phyloP scores from a whole-genome alignment of 1,140 invertebrate species.

The Daktulosphaira vitifoliae region DNA sequence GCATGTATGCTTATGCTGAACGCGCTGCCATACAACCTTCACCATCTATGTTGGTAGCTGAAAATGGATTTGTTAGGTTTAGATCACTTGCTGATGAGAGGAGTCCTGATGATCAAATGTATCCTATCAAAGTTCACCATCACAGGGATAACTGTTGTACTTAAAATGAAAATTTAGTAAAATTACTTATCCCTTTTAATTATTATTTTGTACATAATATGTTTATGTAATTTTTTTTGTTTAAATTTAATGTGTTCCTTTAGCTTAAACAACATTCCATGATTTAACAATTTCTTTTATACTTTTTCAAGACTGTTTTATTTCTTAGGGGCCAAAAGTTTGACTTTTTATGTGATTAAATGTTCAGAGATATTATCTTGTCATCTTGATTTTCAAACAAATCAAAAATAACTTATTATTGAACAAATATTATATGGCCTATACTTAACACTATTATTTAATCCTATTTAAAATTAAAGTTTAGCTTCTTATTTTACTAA shows the following conservation, averaged over 20 bases:
- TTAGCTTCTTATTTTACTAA: conserved; percentile 33
- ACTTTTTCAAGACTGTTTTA: conserved; percentile 27
- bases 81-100: conserved; percentile 51
- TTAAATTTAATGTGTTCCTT: conserved; percentile 34
- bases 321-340: conserved; percentile 29
- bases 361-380: neutral
- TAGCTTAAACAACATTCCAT: conserved; percentile 34
- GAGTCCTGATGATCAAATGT: conserved; percentile 24
- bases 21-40: conserved; percentile 39
- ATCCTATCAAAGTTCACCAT: conserved; percentile 31
- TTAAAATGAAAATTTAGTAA: conserved; percentile 18
- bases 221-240: conserved; percentile 33
- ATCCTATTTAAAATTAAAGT: conserved; percentile 20
- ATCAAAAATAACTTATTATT: neutral
- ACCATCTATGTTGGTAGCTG: conserved; percentile 67
- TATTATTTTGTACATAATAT: conserved; percentile 32
- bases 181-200: conserved; percentile 20
- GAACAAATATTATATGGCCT: conserved; percentile 24
- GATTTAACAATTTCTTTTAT: conserved; percentile 30
- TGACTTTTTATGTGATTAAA: neutral
- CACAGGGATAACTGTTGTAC: conserved; percentile 32
- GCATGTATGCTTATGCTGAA: conserved; percentile 36
- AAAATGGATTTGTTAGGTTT: conserved; percentile 75
- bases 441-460: conserved; percentile 28
- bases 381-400: neutral